Percentiles rank a stretch among this genome's conserved stretches.
These are phyloP conservation scores for Coreoperca whiteheadi DNA, from an alignment of 2,113 vertebrate genomes.

Conservation along the genomic window DNA sequence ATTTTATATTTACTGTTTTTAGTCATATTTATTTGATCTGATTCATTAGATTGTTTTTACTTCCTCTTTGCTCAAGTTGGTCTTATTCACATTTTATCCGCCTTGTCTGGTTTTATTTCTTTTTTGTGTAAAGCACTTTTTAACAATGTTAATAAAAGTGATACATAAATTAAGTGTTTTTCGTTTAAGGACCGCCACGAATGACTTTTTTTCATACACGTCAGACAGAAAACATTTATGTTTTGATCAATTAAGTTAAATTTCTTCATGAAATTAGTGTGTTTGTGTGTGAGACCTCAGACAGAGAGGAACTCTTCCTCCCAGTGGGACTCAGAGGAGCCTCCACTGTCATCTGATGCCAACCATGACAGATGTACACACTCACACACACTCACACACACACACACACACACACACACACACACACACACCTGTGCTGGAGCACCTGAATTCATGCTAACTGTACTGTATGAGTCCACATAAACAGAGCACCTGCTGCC, in stretches of 20 bases:
- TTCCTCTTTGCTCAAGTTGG: no score
- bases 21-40: no score
- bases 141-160: no score
- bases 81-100: no score
- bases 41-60: no score
- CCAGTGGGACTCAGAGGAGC: background rate
- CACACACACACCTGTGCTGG: background rate
- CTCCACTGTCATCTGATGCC: slow-evolving; percentile 43
- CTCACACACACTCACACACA: background rate
- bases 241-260: background rate
- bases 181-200: background rate
- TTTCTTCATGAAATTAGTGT: background rate
- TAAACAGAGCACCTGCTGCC: slow-evolving; percentile 9
- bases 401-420: slow-evolving; percentile 13
- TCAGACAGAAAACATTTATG: background rate
- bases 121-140: no score
- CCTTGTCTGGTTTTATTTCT: no score
- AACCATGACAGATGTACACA: slow-evolving; percentile 24
- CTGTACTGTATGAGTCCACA: slow-evolving; percentile 13
- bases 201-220: background rate
- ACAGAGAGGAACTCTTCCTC: background rate
- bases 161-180: no score
- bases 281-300: slow-evolving; percentile 11
- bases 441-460: slow-evolving; percentile 38
- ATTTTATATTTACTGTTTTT: no score